phyloP scores from a whole-genome alignment of 2,113 vertebrate genomes.

The Macquaria australasica region DNA sequence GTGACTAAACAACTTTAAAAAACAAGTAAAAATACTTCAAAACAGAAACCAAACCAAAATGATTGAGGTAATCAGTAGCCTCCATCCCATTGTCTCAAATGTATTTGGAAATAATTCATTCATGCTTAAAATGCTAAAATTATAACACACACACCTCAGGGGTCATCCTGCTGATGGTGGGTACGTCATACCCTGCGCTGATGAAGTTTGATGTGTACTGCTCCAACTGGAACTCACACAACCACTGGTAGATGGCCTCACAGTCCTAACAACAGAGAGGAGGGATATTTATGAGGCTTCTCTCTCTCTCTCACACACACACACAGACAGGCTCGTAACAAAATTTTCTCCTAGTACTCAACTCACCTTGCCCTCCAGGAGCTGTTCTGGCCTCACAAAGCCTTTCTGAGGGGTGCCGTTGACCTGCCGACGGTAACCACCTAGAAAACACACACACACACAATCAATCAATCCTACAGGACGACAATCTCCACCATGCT shows the following conservation, averaged over 20 bases:
- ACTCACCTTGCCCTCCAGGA: slow-evolving; percentile 91
- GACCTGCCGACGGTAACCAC: slow-evolving; percentile 75
- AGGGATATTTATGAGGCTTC: not conserved
- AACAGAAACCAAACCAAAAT: not conserved
- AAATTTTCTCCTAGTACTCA: not conserved
- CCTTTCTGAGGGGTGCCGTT: slow-evolving; percentile 83
- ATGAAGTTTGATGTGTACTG: slow-evolving; percentile 93
- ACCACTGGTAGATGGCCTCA: slow-evolving; percentile 95
- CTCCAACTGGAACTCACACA: slow-evolving; percentile 95
- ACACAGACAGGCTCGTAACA: no score
- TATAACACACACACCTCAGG: slow-evolving; percentile 87
- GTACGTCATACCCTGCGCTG: slow-evolving; percentile 92
- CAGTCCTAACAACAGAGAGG: slow-evolving; percentile 85
- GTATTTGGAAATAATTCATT: no score
- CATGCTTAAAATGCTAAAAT: not conserved
- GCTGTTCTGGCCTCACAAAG: slow-evolving; percentile 88
- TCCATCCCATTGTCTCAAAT: not conserved
- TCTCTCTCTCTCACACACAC: not conserved
- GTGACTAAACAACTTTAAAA: not conserved
- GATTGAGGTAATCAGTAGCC: not conserved
- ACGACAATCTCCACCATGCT: not conserved
- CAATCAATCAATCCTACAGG: not conserved
- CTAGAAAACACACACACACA: slow-evolving; percentile 71
- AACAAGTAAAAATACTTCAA: not conserved
- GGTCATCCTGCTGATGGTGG: slow-evolving; percentile 97